Evolutionary conservation across 1,140 invertebrate genomes (phyloP).

Genomic region (Drosophila parabipectinata): DNA sequence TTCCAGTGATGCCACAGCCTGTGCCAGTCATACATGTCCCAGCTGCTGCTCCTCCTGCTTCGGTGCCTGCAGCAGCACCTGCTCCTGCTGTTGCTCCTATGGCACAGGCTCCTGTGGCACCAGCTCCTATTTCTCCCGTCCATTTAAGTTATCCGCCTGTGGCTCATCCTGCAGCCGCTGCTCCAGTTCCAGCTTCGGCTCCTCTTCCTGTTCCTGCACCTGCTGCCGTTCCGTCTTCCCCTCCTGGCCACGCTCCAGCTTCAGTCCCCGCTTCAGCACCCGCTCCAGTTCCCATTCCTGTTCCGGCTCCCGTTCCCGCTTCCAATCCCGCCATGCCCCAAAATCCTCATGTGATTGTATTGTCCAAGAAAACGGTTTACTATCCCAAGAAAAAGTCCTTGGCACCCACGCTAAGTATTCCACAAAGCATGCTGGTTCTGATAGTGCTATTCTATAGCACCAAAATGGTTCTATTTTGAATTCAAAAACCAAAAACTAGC

Average conservation of each 20-base stretch:
- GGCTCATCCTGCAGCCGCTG: not conserved
- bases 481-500: not conserved
- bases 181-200: not conserved
- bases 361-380: slow-evolving; percentile 37
- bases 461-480: slow-evolving; percentile 15
- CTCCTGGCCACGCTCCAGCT: not conserved
- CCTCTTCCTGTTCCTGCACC: not conserved
- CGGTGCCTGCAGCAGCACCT: not conserved
- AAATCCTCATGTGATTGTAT: slow-evolving; percentile 32
- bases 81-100: not conserved
- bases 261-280: not conserved
- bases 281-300: not conserved
- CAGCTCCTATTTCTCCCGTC: not conserved
- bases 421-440: slow-evolving; percentile 17
- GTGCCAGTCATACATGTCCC: slow-evolving; percentile 19
- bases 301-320: slow-evolving; percentile 3
- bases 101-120: not conserved
- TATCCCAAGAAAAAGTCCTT: slow-evolving; percentile 30
- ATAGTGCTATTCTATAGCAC: slow-evolving; percentile 25
- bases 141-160: not conserved
- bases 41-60: slow-evolving; percentile 4
- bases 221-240: not conserved
- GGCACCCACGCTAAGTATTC: slow-evolving; percentile 20
- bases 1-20: slow-evolving; percentile 52
- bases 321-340: not conserved